Base-by-base conservation (phyloP, 1,140 invertebrate species). In the Hycleus phaleratus region DNA sequence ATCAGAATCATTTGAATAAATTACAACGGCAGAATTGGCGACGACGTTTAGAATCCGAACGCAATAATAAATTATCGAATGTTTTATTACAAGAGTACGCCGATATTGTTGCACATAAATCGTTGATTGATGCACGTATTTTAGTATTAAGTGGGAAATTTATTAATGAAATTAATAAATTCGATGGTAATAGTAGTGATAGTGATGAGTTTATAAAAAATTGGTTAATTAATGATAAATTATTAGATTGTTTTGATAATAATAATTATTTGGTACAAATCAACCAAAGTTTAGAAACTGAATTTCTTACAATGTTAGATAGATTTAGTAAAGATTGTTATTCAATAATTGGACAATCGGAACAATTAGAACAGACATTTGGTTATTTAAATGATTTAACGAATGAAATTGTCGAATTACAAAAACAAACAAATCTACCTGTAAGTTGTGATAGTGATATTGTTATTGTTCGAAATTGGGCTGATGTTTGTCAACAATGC, bases 51-150 rank as follows among this genome's bases (percentile, higher is more conserved):
- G 74, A 81, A 75, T 67, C 76, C 63, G 70, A 79, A 67, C 54
- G 79, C 74, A 67, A 68, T 64, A 73, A 69, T 63, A 62, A 69
- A 58, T 69, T 79, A 73, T 45, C 64, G 62, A 81, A 74, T 73
- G 77, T 77, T 26, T 69, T 85, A n/a, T 67, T 90, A 58, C 74
- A 77, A 18, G 82, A 87, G 68, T 86, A 87, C 68, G 84, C 85
- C 18, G 86, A 88, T 70, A 78, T 88, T 43, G 78, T 88, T 39
- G 86, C 86, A 26, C 85, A 88, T 56, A 88, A 89, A 69, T 85
- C 86, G 39, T 74, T 90, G 38, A 80, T 89, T 24, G 86, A 89
- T 71, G 84, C 86, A 32, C 78, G 85, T 60, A 80, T 87, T 55
- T 75, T 77, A 11, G 79, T 86, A 38, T 70, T 87, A 38, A 77